These are phyloP conservation scores for Nowickia ferox DNA, from an alignment of 2,888 invertebrate genomes.

Conservation along the genomic window DNA sequence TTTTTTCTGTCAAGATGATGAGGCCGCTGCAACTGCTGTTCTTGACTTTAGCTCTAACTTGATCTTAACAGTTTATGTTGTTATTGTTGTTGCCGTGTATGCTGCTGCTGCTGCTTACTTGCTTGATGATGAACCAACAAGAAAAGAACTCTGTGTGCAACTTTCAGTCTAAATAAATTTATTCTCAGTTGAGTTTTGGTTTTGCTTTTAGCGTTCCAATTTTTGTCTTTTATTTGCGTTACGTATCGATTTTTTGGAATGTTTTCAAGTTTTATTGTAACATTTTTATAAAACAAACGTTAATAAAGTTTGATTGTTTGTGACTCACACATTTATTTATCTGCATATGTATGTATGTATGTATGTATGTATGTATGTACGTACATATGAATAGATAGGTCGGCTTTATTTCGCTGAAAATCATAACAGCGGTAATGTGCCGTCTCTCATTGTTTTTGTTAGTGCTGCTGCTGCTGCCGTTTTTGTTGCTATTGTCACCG, in stretches of 20 bases:
- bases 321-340: constrained; percentile 59
- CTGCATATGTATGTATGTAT: not conserved
- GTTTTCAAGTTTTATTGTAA: constrained; percentile 36
- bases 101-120: not conserved
- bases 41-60: constrained; percentile 45
- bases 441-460: constrained; percentile 44
- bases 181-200: constrained; percentile 47
- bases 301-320: constrained; percentile 56
- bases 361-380: not conserved
- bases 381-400: constrained; percentile 29
- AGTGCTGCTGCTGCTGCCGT: constrained; percentile 9
- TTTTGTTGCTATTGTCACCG: constrained; percentile 33
- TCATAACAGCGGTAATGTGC: constrained; percentile 55
- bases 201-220: constrained; percentile 31
- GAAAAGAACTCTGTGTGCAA: constrained; percentile 32
- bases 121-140: constrained; percentile 15
- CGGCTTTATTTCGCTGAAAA: constrained; percentile 50
- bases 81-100: not conserved
- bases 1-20: constrained; percentile 49
- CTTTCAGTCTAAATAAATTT: constrained; percentile 55
- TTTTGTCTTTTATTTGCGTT: constrained; percentile 29
- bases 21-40: constrained; percentile 31
- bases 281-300: constrained; percentile 53
- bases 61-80: constrained; percentile 25
- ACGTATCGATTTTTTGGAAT: constrained; percentile 12